Percentiles rank a stretch among this genome's conserved stretches.
Evolutionary conservation across 2,113 vertebrate species (phyloP).

Genomic region (Eptesicus fuscus): DNA sequence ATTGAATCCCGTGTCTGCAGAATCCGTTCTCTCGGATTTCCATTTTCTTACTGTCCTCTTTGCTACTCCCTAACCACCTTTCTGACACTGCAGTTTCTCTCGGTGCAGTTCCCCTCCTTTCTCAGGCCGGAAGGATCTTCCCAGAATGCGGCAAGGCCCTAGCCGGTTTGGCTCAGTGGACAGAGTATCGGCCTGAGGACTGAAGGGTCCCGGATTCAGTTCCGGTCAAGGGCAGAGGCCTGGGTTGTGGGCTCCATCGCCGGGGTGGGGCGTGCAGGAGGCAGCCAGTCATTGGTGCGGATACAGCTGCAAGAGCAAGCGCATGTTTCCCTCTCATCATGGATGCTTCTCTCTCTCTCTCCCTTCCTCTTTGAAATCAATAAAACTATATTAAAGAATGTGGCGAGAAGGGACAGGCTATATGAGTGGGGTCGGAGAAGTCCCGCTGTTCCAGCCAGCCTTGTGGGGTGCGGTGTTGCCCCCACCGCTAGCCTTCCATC

Average conservation of each 20-base stretch:
- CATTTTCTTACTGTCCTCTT: background rate
- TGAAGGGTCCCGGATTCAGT: too few species aligned
- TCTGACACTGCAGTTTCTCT: background rate
- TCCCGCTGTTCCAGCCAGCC: background rate
- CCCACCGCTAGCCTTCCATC: background rate
- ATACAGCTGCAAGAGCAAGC: too few species aligned
- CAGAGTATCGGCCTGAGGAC: too few species aligned
- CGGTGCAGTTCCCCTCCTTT: background rate
- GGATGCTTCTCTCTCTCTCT: too few species aligned
- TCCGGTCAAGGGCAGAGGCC: too few species aligned
- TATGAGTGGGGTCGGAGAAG: background rate
- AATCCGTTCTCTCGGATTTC: background rate
- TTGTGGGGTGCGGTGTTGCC: background rate
- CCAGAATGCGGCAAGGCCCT: background rate
- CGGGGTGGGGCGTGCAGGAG: too few species aligned
- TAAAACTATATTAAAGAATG: too few species aligned
- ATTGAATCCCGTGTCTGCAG: background rate
- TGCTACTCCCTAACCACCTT: background rate
- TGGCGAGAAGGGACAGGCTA: background rate
- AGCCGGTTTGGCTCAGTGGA: too few species aligned
- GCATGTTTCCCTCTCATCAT: too few species aligned
- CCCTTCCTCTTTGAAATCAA: too few species aligned
- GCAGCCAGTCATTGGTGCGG: too few species aligned
- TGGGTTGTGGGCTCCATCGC: too few species aligned
- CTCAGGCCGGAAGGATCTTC: background rate